Base-by-base conservation (phyloP, 2,797 vertebrate species). In the Brachyalestes nurse region DNA sequence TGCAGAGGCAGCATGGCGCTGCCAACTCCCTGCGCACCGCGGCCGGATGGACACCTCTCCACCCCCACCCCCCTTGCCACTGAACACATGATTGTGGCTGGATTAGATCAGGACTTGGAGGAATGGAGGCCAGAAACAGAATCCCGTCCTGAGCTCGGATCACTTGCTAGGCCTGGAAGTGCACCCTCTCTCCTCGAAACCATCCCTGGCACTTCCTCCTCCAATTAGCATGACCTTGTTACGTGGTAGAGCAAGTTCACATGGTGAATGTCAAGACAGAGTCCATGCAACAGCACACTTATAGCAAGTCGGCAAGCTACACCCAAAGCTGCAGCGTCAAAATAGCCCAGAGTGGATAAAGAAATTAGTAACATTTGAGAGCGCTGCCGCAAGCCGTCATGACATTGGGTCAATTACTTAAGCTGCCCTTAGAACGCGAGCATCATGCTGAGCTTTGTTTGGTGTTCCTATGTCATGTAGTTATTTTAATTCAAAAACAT, bases 181-280 rank as follows among this genome's bases (percentile, higher is more conserved):
- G 58, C 34, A 38, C 61, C 25, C 79, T 19, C 25, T 42, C 70
- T 51, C 58, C 77, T 83, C 88, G 82, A 88, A 92, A 88, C 81
- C 84, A 93, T 89, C 86, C 89, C 84, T 78, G 84, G 85, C 86
- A 91, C 90, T 93, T 91, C 89, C 91, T 87, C 72, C 88, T 89
- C 86, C 91, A 92, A 94, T 94, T 93, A 93, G 88, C 82, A 83
- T 87, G 91, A 94, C 91, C 92, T 93, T 92, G 91, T 92, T 93
- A 84, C 77, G 23, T 65, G 83, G 85, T n/a, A 34, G 16, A 84
- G 72, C 16, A 72, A 49, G 75, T 76, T 55, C 79, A 86, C 86
- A 78, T 79, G 82, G 85, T 88, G 88, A 90, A 91, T 90, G 86
- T 90, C 87, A 89, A 90, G 89, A 86, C 74, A 64, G 14, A 53